Evolutionary conservation across 2,888 invertebrate species (phyloP), one percentile per base, ranked within the genome.

Genomic region (Clitarchus hookeri): DNA sequence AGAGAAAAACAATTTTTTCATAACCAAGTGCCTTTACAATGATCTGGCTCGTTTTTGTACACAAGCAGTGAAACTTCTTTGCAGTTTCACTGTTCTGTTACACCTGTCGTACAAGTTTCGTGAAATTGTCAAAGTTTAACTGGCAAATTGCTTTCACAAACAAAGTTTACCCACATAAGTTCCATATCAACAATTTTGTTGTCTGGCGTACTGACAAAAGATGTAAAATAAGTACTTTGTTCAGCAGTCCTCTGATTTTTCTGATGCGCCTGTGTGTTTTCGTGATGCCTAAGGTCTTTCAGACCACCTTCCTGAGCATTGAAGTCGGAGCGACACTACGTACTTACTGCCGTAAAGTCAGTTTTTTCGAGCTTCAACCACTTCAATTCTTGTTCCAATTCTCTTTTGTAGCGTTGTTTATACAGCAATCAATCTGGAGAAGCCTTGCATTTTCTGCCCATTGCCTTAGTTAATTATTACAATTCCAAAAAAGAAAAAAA

Each of bases 51-150:
- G 84, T 84, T 84, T 54, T 84, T 48, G 84, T 48, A 19, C 84
- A 26, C 6, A 1, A 11, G 23, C 65, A 53, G 25, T 25, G 54
- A 84, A 84, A 48, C 19, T 84, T 44, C 23, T 19, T 84, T 23
- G 80, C 84, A 54, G 54, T 84, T 6, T 44, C 27, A 53, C 48
- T 84, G 84, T 53, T 65, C 12, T 4, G 84, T n/a, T 54, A 84
- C 84, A 84, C 54, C 13, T 48, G 4, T 25, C 65, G 54, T 23
- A 54, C 84, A 11, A 84, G 13, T 27, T 84, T 84, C 19, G 53
- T 53, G 25, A 84, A 84, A 84, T 26, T 84, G 27, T 54, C 84
- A 84, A 4, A 84, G 65, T 54, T 16, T 53, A 23, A 84, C 26
- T 19, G 84, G 25, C 25, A n/a, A n/a, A n/a, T n/a, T n/a, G n/a